phyloP scores from a whole-genome alignment of 2,888 invertebrate species.

The Tenthredo scrophulariae region DNA sequence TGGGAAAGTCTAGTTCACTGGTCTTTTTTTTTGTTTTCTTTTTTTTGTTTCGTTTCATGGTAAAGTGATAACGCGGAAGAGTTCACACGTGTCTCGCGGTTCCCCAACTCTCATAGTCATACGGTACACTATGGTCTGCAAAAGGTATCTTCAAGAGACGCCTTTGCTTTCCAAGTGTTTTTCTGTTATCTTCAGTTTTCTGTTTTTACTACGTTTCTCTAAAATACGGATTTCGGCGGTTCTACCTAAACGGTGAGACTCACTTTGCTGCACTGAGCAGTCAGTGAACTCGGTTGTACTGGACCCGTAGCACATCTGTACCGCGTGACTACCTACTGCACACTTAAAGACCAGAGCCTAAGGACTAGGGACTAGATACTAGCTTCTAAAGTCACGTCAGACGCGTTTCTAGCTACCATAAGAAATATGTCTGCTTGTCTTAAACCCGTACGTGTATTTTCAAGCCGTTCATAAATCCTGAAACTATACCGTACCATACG shows the following conservation, averaged over 20 bases:
- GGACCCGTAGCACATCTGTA: conserved; percentile 19
- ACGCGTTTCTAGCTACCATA: background rate
- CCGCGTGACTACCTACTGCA: conserved; percentile 16
- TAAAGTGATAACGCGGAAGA: background rate
- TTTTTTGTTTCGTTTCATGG: background rate
- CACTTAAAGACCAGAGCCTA: conserved; percentile 5
- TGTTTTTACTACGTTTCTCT: background rate
- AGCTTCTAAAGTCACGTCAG: background rate
- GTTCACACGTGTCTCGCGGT: background rate
- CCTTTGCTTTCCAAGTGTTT: background rate
- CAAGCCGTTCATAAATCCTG: background rate
- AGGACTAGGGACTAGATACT: conserved; percentile 18
- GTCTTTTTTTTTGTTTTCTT: background rate
- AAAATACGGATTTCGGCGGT: background rate
- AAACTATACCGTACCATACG: background rate
- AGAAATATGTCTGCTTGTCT: conserved; percentile 17
- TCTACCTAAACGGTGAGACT: conserved; percentile 9
- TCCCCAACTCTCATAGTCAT: background rate
- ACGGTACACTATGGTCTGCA: too few relatives aligned
- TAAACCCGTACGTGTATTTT: background rate
- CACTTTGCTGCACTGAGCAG: background rate
- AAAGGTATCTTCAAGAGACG: background rate
- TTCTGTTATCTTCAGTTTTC: background rate
- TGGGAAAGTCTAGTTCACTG: conserved; percentile 33
- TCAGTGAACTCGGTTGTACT: conserved; percentile 36